phyloP scores from a whole-genome alignment of 2,888 invertebrate species.

The Gymnocheta viridis region DNA sequence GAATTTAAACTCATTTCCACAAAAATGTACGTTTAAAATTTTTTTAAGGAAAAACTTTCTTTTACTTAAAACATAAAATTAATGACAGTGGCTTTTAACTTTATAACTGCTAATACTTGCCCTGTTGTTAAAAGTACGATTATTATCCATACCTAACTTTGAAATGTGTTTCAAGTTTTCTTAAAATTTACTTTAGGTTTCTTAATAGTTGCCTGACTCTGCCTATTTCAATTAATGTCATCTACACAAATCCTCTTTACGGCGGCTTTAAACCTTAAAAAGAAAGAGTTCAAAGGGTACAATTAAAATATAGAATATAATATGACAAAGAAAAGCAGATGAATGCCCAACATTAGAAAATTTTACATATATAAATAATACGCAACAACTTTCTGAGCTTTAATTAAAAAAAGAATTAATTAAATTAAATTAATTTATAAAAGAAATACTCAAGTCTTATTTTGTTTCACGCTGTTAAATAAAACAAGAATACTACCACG shows the following conservation, averaged over 20 bases:
- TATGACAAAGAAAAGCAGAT: background rate
- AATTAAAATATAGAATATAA: background rate
- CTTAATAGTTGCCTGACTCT: slow-evolving; percentile 13
- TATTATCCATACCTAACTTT: background rate
- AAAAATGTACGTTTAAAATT: too few relatives aligned
- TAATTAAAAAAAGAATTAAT: background rate
- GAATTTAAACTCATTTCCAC: too few relatives aligned
- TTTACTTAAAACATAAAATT: background rate
- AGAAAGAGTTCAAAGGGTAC: background rate
- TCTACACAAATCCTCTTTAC: slow-evolving; percentile 22
- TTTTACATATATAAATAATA: background rate
- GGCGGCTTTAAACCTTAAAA: background rate
- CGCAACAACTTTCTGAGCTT: background rate
- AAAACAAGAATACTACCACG: too few relatives aligned
- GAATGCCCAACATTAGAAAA: background rate
- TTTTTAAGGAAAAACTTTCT: background rate
- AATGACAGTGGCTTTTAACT: background rate
- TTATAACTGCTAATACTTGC: background rate
- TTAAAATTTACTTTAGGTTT: background rate
- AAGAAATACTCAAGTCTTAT: background rate
- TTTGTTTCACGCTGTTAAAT: background rate
- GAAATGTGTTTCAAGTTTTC: background rate
- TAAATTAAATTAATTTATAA: background rate
- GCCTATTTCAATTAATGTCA: slow-evolving; percentile 51
- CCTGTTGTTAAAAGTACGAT: background rate